A percentile compares a stretch with the other conserved stretches of the same genome.
Conservation (phyloP, 2,797 vertebrate species). For the Coccyzus lansbergi region DNA sequence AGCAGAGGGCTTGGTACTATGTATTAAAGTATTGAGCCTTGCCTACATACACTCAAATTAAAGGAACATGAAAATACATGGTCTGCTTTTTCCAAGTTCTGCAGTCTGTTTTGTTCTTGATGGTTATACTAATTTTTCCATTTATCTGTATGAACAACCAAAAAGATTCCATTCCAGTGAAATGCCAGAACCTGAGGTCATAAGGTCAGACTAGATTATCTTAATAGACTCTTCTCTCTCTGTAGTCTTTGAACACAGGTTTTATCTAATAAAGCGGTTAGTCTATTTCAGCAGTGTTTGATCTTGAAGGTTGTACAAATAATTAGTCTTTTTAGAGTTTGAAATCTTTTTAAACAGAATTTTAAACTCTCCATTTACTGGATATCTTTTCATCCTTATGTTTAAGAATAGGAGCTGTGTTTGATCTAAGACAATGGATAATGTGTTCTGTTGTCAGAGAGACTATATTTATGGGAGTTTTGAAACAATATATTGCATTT, state of each 20-base stretch:
- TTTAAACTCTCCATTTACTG: conserved; percentile 15
- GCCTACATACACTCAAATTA: conserved; percentile 25
- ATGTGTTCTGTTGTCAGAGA: background rate
- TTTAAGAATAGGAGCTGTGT: background rate
- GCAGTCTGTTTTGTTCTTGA: background rate
- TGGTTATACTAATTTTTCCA: background rate
- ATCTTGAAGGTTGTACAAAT: conserved; percentile 30
- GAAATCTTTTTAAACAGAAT: background rate
- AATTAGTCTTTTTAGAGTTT: conserved; percentile 3
- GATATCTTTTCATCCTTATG: background rate
- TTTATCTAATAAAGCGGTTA: conserved; percentile 18
- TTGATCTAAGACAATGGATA: background rate
- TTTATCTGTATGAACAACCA: background rate
- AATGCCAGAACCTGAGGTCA: conserved; percentile 3
- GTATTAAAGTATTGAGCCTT: background rate
- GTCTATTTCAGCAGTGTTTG: conserved; percentile 11
- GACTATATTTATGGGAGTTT: background rate
- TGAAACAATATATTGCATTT: background rate
- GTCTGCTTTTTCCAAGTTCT: background rate
- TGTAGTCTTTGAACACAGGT: background rate
- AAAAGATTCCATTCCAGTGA: background rate
- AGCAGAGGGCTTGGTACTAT: background rate
- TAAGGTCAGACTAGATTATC: conserved; percentile 29
- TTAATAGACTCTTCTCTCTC: background rate
- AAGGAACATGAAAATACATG: background rate